Percentiles rank a stretch among this genome's conserved stretches.
phyloP scores from a whole-genome alignment of 2,888 invertebrate genomes.

The Drosophila cognata region DNA sequence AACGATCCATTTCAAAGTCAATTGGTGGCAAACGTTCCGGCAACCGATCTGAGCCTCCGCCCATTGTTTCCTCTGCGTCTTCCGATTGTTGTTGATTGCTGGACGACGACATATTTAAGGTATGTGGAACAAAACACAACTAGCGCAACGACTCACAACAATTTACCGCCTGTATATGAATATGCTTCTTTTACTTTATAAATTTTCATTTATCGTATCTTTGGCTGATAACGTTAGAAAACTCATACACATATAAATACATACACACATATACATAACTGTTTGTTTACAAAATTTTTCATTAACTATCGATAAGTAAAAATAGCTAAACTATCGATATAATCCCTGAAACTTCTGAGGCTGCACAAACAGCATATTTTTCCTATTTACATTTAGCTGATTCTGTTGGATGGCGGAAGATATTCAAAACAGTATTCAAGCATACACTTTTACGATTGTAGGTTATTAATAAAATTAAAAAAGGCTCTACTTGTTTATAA shows the following conservation, averaged over 20 bases:
- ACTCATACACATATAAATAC: slow-evolving; percentile 12
- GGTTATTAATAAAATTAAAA: neutral
- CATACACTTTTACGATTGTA: neutral
- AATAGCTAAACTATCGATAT: neutral
- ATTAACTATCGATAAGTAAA: slow-evolving; percentile 27
- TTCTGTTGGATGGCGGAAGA: neutral
- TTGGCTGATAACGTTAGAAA: slow-evolving; percentile 59
- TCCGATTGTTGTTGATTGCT: slow-evolving; percentile 32
- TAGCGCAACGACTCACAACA: slow-evolving; percentile 50
- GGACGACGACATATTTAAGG: slow-evolving; percentile 58
- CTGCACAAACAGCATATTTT: neutral
- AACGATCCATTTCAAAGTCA: slow-evolving; percentile 88
- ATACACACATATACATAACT: slow-evolving; percentile 8
- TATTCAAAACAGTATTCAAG: neutral
- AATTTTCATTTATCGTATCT: slow-evolving; percentile 46
- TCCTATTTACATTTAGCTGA: neutral
- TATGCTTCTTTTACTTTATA: slow-evolving; percentile 23
- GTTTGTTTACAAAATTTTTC: slow-evolving; percentile 46
- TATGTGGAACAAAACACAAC: slow-evolving; percentile 34
- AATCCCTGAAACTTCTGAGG: neutral
- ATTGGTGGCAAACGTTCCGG: slow-evolving; percentile 82
- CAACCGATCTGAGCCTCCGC: slow-evolving; percentile 13
- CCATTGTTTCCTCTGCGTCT: slow-evolving; percentile 43
- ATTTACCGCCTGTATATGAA: slow-evolving; percentile 33
- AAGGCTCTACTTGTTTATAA: neutral